Evolutionary conservation across 2,797 vertebrate genomes (phyloP).

Genomic region (Echiichthys vipera): DNA sequence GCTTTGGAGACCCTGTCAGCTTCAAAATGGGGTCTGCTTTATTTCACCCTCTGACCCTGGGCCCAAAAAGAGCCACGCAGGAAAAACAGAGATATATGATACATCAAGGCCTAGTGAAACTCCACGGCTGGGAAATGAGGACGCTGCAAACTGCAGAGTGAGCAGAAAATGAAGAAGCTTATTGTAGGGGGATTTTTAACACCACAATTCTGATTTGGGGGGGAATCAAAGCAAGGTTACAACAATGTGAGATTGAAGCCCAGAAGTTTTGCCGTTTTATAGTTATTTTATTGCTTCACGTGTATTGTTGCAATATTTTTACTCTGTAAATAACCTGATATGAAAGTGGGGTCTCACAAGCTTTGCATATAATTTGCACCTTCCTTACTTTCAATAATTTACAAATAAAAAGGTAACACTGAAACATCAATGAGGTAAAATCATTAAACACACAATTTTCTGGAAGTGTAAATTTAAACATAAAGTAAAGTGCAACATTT

Average conservation of each 20-base stretch:
- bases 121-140: slow-evolving; percentile 78
- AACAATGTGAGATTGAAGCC: slow-evolving; percentile 37
- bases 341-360: slow-evolving; percentile 30
- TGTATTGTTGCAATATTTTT: neutral
- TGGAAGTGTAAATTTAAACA: slow-evolving; percentile 45
- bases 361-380: slow-evolving; percentile 63
- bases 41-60: slow-evolving; percentile 86
- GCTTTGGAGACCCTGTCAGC: slow-evolving; percentile 84
- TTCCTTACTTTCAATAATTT: slow-evolving; percentile 46
- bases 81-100: slow-evolving; percentile 87
- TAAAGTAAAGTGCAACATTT: slow-evolving; percentile 55
- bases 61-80: slow-evolving; percentile 83
- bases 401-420: slow-evolving; percentile 40
- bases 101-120: slow-evolving; percentile 81
- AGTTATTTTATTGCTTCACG: slow-evolving; percentile 17
- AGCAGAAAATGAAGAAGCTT: slow-evolving; percentile 81
- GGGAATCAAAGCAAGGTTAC: slow-evolving; percentile 61
- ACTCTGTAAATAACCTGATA: slow-evolving; percentile 25
- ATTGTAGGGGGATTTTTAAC: slow-evolving; percentile 72
- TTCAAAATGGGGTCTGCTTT: slow-evolving; percentile 88
- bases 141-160: slow-evolving; percentile 77
- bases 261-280: slow-evolving; percentile 38
- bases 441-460: slow-evolving; percentile 54
- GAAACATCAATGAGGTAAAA: slow-evolving; percentile 38
- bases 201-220: slow-evolving; percentile 50